These are phyloP conservation scores for Coleophora flavipennella DNA, from an alignment of 2,888 invertebrate species.

Conservation along the genomic window DNA sequence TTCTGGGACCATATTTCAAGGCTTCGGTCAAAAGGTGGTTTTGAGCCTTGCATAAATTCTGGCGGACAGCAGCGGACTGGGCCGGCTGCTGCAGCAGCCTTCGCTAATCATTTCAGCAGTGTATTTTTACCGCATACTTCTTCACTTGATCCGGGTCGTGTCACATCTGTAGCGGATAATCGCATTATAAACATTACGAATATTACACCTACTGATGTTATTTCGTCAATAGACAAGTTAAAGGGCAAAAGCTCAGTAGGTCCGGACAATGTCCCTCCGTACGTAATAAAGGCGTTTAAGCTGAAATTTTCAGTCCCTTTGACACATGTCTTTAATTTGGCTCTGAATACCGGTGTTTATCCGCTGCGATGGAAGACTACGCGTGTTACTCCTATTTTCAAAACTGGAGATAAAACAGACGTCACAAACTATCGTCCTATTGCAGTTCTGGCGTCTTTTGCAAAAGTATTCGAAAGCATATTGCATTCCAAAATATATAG, in stretches of 20 bases:
- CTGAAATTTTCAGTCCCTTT: neutral
- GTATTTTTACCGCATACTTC: too few relatives aligned
- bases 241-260: slow-evolving; percentile 1
- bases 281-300: slow-evolving; percentile 1
- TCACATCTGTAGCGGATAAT: too few relatives aligned
- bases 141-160: too few relatives aligned
- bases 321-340: slow-evolving; percentile 2
- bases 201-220: too few relatives aligned
- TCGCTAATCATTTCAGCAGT: too few relatives aligned
- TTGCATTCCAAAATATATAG: slow-evolving; percentile 1
- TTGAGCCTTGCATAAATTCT: too few relatives aligned
- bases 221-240: neutral
- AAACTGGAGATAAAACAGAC: neutral
- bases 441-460: slow-evolving; percentile 4
- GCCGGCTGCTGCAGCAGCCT: too few relatives aligned
- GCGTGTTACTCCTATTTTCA: slow-evolving; percentile 6
- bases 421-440: slow-evolving; percentile 5
- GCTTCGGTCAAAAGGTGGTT: too few relatives aligned
- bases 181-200: too few relatives aligned
- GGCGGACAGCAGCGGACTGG: too few relatives aligned
- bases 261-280: slow-evolving; percentile 2
- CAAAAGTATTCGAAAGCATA: slow-evolving; percentile 5
- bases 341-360: neutral
- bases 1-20: too few relatives aligned
- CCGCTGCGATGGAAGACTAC: slow-evolving; percentile 3